A percentile compares a stretch with the other conserved stretches of the same genome.
Evolutionary conservation across 1,140 invertebrate species (phyloP).

Genomic region (Gonatopus flavifemur): DNA sequence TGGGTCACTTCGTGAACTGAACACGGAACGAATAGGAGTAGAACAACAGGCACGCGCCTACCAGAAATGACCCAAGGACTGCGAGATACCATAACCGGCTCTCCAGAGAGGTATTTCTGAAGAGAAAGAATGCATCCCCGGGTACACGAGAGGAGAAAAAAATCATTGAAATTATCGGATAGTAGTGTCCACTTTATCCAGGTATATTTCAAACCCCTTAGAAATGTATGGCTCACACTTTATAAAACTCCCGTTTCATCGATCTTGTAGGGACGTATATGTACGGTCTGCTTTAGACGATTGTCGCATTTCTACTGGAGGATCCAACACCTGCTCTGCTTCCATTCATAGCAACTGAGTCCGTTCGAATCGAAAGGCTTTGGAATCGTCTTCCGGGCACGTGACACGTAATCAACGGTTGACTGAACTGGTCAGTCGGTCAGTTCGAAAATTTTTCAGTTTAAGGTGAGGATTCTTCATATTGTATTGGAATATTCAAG

Average conservation of each 20-base stretch:
- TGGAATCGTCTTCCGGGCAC: no score
- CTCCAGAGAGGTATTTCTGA: background rate
- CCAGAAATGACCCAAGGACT: background rate
- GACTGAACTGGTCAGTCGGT: no score
- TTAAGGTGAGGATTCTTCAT: no score
- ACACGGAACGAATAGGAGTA: background rate
- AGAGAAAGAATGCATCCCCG: no score
- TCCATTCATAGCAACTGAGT: no score
- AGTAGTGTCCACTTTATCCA: slow-evolving; percentile 26
- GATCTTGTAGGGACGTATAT: slow-evolving; percentile 36
- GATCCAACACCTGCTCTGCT: no score
- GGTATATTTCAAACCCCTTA: slow-evolving; percentile 11
- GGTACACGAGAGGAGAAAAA: slow-evolving; percentile 12
- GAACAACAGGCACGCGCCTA: slow-evolving; percentile 1
- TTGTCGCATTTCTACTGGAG: no score
- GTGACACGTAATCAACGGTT: no score
- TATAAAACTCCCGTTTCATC: slow-evolving; percentile 37
- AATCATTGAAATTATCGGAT: slow-evolving; percentile 50
- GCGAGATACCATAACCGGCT: slow-evolving; percentile 36
- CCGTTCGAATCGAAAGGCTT: no score
- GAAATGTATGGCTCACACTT: slow-evolving; percentile 16
- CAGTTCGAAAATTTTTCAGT: no score
- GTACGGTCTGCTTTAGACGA: no score
- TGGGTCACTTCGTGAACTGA: slow-evolving; percentile 44
- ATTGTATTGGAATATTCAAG: no score